Conservation (phyloP, 2,888 invertebrate genomes). For the Amorpha juglandis region DNA sequence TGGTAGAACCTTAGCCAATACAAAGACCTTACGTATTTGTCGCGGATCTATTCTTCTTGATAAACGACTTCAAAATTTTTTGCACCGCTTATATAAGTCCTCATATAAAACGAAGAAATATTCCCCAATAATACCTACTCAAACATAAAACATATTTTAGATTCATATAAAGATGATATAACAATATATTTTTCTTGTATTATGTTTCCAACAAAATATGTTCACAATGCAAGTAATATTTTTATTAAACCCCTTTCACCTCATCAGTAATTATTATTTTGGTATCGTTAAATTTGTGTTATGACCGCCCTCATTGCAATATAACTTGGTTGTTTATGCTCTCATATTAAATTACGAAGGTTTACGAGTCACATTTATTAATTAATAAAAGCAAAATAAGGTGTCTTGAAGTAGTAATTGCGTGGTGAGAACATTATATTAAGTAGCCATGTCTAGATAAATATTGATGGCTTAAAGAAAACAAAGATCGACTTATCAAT, state of each 20-base stretch:
- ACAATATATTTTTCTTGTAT: not conserved
- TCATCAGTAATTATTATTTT: slow-evolving; percentile 1
- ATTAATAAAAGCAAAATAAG: not conserved
- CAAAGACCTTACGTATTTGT: no score
- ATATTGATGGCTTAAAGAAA: no score
- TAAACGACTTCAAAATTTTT: no score
- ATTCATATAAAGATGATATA: not conserved
- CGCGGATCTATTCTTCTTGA: no score
- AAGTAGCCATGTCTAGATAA: no score
- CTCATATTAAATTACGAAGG: not conserved
- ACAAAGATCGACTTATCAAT: no score
- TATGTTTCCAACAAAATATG: not conserved
- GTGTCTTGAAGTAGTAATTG: no score
- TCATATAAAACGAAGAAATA: not conserved
- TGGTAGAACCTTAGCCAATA: no score
- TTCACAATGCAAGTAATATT: not conserved
- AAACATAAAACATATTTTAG: not conserved
- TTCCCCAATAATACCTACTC: not conserved
- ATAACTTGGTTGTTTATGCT: slow-evolving; percentile 4
- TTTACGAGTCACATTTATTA: not conserved
- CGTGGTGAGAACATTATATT: no score
- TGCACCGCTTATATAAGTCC: no score
- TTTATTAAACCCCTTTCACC: slow-evolving; percentile 3
- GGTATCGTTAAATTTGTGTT: not conserved
- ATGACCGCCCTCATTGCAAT: not conserved